These are phyloP conservation scores for Salpingus planirostris DNA, from an alignment of 2,888 invertebrate genomes.

Conservation along the genomic window DNA sequence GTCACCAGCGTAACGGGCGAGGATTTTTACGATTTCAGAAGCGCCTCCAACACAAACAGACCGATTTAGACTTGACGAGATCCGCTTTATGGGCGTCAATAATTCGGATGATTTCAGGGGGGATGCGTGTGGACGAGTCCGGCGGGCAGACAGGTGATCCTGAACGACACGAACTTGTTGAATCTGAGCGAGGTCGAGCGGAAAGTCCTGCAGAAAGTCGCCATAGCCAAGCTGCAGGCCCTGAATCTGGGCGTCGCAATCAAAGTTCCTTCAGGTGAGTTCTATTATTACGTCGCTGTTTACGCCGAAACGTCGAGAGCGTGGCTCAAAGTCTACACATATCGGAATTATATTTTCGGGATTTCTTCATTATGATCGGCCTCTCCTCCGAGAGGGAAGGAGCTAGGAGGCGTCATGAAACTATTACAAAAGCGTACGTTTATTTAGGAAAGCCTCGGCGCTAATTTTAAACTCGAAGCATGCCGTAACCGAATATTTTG, in stretches of 20 bases:
- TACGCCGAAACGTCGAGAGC: no score
- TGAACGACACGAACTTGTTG: slow-evolving; percentile 62
- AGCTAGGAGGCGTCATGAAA: no score
- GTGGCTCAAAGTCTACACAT: no score
- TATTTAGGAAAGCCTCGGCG: slow-evolving; percentile 7
- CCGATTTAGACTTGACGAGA: no score
- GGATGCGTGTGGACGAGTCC: slow-evolving; percentile 71
- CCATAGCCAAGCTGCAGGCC: slow-evolving; percentile 76
- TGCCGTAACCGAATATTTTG: slow-evolving; percentile 11
- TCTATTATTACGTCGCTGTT: no score
- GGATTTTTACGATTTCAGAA: no score
- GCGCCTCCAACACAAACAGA: slow-evolving; percentile 4
- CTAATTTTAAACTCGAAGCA: slow-evolving; percentile 9
- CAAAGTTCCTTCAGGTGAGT: slow-evolving; percentile 69
- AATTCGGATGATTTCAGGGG: slow-evolving; percentile 53
- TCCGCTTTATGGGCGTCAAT: no score
- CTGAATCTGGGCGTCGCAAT: slow-evolving; percentile 75
- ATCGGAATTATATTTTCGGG: no score
- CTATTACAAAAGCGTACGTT: slow-evolving; percentile 9
- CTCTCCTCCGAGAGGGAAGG: no score
- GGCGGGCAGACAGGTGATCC: slow-evolving; percentile 57
- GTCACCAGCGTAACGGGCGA: no score
- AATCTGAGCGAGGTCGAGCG: slow-evolving; percentile 71
- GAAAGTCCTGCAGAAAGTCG: slow-evolving; percentile 74
- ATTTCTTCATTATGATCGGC: no score